phyloP scores from a whole-genome alignment of 2,797 vertebrate genomes.

The Acridotheres tristis region DNA sequence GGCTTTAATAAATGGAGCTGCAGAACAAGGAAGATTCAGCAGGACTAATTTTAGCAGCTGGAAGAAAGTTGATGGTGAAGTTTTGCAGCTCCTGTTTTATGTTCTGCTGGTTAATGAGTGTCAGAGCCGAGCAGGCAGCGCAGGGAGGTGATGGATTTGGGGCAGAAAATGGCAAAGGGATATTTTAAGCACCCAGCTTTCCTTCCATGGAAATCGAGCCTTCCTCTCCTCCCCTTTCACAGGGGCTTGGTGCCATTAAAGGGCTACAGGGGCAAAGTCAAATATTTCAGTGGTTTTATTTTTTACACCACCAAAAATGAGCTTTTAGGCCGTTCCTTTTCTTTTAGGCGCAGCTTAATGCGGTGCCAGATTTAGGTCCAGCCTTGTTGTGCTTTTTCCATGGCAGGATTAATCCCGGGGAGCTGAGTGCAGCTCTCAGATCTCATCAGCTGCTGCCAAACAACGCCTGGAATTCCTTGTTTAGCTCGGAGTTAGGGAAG shows the following conservation, averaged over 20 bases:
- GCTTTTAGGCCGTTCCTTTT: background rate
- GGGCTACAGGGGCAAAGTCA: background rate
- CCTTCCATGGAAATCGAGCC: background rate
- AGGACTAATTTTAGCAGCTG: conserved; percentile 49
- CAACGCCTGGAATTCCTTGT: background rate
- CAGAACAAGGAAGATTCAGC: conserved; percentile 12
- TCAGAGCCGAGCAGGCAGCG: background rate
- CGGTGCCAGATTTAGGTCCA: background rate
- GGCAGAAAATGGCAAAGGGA: background rate
- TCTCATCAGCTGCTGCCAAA: background rate
- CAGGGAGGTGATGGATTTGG: conserved; percentile 42
- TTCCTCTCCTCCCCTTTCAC: background rate
- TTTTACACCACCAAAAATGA: background rate
- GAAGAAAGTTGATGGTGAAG: conserved; percentile 28
- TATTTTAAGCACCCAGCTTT: conserved; percentile 1
- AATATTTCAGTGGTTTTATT: accelerated
- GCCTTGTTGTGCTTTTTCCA: background rate
- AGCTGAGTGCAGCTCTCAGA: background rate
- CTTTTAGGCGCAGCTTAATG: background rate
- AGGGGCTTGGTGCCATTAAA: background rate
- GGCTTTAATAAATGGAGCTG: background rate
- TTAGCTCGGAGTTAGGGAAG: background rate
- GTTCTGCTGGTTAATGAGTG: background rate
- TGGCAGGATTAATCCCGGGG: background rate
- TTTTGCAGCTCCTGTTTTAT: background rate